Evolutionary conservation across 2,797 vertebrate genomes (phyloP).

Genomic region (Poeciliopsis gracilis): DNA sequence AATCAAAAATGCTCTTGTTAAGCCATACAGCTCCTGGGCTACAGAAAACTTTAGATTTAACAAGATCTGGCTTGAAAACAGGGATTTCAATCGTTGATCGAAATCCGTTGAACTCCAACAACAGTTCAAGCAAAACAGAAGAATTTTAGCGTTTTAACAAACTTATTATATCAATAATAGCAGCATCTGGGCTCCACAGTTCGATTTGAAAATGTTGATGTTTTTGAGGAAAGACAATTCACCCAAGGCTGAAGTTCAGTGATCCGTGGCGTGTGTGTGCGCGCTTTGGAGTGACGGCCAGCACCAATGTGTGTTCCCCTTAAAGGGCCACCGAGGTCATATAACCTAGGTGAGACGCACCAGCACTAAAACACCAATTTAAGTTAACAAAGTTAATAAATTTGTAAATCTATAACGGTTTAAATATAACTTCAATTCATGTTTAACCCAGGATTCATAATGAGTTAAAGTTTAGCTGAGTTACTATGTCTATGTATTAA

Average conservation of each 20-base stretch:
- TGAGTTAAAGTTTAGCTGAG: not conserved
- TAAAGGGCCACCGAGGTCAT: not conserved
- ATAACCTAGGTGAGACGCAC: not conserved
- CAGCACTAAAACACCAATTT: not conserved
- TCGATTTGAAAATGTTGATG: not conserved
- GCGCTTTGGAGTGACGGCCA: not conserved
- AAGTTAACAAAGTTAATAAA: not conserved
- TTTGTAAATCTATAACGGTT: too few species aligned
- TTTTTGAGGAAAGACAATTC: not conserved
- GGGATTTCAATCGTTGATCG: not conserved
- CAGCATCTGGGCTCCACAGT: not conserved
- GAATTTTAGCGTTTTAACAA: not conserved
- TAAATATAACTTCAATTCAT: not conserved
- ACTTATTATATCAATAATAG: not conserved
- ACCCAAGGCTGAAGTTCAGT: not conserved
- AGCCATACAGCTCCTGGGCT: not conserved
- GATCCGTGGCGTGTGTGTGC: not conserved
- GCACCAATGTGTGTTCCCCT: not conserved
- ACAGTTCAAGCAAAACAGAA: not conserved
- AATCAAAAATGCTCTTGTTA: not conserved
- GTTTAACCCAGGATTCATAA: not conserved
- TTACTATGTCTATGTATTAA: not conserved
- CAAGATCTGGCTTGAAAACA: not conserved
- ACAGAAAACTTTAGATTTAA: not conserved
- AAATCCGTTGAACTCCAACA: not conserved